Evolutionary conservation across 2,797 vertebrate genomes (phyloP), one percentile per base, ranked within the genome.

Genomic region (Potorous gilbertii): DNA sequence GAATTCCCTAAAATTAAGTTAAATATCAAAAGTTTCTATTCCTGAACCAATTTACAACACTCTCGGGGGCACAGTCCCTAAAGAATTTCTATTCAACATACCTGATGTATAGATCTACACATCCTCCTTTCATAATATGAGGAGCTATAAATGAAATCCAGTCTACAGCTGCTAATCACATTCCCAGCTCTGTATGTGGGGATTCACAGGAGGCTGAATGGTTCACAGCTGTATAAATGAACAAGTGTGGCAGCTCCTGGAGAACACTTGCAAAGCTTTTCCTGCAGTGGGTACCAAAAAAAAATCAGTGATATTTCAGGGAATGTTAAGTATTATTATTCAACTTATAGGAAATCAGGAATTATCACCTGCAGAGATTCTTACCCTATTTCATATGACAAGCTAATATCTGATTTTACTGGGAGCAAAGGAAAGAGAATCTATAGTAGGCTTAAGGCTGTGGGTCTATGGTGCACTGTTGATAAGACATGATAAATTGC

Each of bases 241-340:
- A 52, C 55, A 62, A 56, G 1, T 89, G 59, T n/a, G 81, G 92
- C 40, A 46, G 57, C 91, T 96, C 91, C 56, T 24, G 34, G 24
- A 55, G n/a, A 66, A 34, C 34, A 66, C 62, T 62, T 66, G 62
- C 52, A 81, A 94, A 28, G 34, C 18, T 93, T 95, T 93, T 81
- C 52, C 91, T 94, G 93, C 57, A 93, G 46, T 59, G 91, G 81
- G 5, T 95, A 55, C 55, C 90, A 93, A 91, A 92, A 92, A 92
- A 92, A 93, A 21, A 8, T 18, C 0, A 90, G 81, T 27, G 29
- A 0, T 95, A 12, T 31, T 96, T 40, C 54, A 3, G 81, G 55
- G 31, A 1, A 46, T 54, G 87, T 16, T 57, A 91, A 54, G 56
- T 16, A 28, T 2, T 21, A 90, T 56, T 31, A 92, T 57, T n/a